Base-by-base conservation (phyloP, 2,888 invertebrate genomes). In the Tipula vernalis region DNA sequence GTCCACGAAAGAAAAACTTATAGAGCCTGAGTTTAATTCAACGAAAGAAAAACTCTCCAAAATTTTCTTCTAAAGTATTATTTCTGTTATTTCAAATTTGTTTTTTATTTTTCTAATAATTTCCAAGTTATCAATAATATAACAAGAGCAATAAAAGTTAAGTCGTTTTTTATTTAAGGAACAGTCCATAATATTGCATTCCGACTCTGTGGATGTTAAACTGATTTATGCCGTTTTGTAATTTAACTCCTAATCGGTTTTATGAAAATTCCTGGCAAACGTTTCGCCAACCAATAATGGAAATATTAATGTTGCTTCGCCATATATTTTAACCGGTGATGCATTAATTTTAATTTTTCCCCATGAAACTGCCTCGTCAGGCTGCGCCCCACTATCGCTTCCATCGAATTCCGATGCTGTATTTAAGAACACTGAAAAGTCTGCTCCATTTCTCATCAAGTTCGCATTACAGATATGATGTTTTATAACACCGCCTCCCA, bases 401-500 rank as follows among this genome's bases (percentile, higher is more conserved):
- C 98, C 99, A 92, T 99, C 99, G 93, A 95, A 99, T 92, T 99
- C 99, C 42, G 96, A 95, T 0, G 96, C 96, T 0, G 99, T 99
- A 91, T 99, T 99, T 12, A 99, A 92, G 91, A 96, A 99, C 0
- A 99, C 98, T 0, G 98, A 94, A 92, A 93, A 99, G 91, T 99
- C 98, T 0, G 99, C 98, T 15, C 99, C 99, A 91, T 99, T 99
- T 89, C 99, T 95, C 99, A 99, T 99, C 87, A 99, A 93, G 93
- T 99, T 99, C 1, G 99, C 99, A 93, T 99, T 99, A 92, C 98
- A 98, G 89, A 99, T 98, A 90, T 99, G 99, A 92, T 99, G 99
- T 92, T 99, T 99, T n/a, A 99, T 94, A 0, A 99, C 92, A 8
- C 99, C 99, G 0, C 99, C 99, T 3, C 99, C 99, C 87, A 99